phyloP scores from a whole-genome alignment of 37 sponge, comb jelly and placozoan genomes.

The Ianthella basta region DNA sequence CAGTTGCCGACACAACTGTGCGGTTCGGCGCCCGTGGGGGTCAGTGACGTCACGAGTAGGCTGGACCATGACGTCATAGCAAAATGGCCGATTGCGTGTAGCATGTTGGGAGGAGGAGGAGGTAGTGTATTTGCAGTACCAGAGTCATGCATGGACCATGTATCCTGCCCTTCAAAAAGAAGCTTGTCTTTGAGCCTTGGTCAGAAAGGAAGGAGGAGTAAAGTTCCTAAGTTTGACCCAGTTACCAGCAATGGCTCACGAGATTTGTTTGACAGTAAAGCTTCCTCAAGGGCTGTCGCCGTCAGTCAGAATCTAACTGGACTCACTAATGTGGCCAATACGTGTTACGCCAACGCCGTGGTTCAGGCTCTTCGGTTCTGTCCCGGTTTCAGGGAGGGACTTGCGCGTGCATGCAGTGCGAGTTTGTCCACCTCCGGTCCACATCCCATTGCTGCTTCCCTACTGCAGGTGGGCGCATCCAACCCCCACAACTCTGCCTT shows the following conservation, averaged over 20 bases:
- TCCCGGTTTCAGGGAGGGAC: conserved; percentile 47
- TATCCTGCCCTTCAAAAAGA: conserved; percentile 8
- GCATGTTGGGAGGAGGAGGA: conserved; percentile 20
- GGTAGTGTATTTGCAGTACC: conserved; percentile 8
- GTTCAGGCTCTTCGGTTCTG: conserved; percentile 68
- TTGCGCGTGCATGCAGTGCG: background rate
- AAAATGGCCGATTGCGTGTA: background rate
- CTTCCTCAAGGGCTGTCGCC: background rate
- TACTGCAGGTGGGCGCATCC: background rate
- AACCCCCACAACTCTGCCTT: background rate
- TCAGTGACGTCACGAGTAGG: background rate
- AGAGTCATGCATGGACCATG: background rate
- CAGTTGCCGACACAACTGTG: too few relatives aligned
- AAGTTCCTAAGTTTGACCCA: conserved; percentile 4
- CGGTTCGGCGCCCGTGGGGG: background rate
- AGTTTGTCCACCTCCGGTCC: too few relatives aligned
- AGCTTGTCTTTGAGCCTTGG: conserved; percentile 21
- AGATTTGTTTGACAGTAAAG: background rate
- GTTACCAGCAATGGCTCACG: background rate
- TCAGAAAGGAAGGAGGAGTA: background rate
- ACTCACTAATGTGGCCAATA: conserved; percentile 71
- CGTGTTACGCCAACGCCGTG: conserved; percentile 77
- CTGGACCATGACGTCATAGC: background rate
- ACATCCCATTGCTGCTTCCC: background rate
- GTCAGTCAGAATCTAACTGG: conserved; percentile 37